Base-by-base conservation (phyloP, 2,888 invertebrate species). In the Ptychoptera contaminata region DNA sequence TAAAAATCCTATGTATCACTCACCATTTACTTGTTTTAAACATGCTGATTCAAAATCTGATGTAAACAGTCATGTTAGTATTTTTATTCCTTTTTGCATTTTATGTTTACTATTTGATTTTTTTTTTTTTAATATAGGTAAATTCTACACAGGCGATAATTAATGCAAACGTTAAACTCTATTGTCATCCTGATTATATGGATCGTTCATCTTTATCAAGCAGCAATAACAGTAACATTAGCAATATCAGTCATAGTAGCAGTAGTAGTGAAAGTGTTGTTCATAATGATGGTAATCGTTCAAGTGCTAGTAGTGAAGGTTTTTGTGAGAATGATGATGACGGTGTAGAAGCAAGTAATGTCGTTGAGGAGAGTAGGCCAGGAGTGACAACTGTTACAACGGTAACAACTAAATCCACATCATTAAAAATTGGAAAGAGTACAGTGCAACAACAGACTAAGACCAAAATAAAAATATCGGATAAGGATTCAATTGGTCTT, bases 301-400 rank as follows among this genome's bases (percentile, higher is more conserved):
- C 91, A 43, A 92, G 92, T 58, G 84, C 90, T 10, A 92, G 92
- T 53, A 93, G 92, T 52, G 93, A 94, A 70, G 93, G 94, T 40
- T 94, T 94, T 65, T 94, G 93, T 66, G 93, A 94, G 66, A 91
- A 91, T 58, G 87, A 90, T 53, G 82, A 83, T 48, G 85, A 85
- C 56, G 77, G 78, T 42, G 82, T 80, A 53, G 77, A 77, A 48
- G 76, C 76, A 41, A 77, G 77, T 35, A 64, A 62, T 44, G 62
- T 60, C 49, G 56, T 59, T 23, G 23, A 23, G 23, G 23, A 23
- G 7, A 23, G 23, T 23, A 23, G 23, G 7, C 23, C 23, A 23
- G 23, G 23, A 23, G 23, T 23, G 23, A 23, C 23, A 5, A 23
- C 23, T 23, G 23, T 23, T 5, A 23, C 23, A 23, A 23, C 23